A percentile compares a stretch with the other conserved stretches of the same genome.
phyloP scores from a whole-genome alignment of 2,797 vertebrate species.

The Capromys pilorides region DNA sequence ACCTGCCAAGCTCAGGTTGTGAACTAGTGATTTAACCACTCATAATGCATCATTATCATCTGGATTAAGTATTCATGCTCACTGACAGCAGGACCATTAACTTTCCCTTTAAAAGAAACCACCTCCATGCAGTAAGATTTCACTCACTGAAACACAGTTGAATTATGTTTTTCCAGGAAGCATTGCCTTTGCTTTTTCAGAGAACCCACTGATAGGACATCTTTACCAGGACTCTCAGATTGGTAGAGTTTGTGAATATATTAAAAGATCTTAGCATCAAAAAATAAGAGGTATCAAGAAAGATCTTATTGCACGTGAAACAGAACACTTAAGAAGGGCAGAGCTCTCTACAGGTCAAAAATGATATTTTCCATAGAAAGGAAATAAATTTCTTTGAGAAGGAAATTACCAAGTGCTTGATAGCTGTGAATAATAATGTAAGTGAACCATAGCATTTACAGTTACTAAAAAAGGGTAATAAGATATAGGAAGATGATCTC shows the following conservation, averaged over 20 bases:
- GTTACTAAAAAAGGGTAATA: conserved; percentile 17
- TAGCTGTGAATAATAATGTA: not conserved
- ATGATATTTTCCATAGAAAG: conserved; percentile 42
- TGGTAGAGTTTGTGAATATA: conserved; percentile 19
- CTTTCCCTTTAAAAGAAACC: conserved; percentile 50
- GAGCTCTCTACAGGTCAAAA: conserved; percentile 34
- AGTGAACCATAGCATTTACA: not conserved
- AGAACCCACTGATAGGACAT: not conserved
- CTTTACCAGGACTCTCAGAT: conserved; percentile 13
- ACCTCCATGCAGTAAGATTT: conserved; percentile 39
- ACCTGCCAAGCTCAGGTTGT: not conserved
- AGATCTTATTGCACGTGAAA: not conserved
- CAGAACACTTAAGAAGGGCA: conserved; percentile 23
- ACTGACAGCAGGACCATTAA: conserved; percentile 5
- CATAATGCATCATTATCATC: conserved; percentile 10
- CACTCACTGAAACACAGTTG: conserved; percentile 1
- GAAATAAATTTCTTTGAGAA: not conserved
- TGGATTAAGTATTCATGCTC: conserved; percentile 39
- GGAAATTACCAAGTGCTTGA: conserved; percentile 31
- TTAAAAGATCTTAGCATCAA: not conserved
- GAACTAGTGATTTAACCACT: conserved; percentile 33
- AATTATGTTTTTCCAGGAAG: conserved; percentile 19
- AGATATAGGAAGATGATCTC: not conserved
- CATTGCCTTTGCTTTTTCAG: not conserved
- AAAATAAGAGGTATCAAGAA: not conserved